A percentile compares a stretch with the other conserved stretches of the same genome.
Evolutionary conservation across 2,113 vertebrate species (phyloP).

Genomic region (Thoracochromis brauschi): DNA sequence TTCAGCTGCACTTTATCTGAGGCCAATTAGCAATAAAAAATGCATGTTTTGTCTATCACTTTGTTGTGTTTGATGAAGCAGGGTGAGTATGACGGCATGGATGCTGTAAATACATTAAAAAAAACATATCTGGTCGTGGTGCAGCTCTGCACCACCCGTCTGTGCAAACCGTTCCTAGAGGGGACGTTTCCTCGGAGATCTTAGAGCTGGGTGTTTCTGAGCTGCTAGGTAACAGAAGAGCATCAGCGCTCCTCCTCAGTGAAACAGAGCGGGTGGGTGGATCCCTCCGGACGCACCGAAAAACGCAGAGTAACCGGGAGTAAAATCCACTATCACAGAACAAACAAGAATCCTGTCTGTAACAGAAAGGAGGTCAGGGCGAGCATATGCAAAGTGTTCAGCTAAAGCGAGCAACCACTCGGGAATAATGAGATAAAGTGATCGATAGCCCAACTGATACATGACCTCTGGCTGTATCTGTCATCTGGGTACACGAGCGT

Average conservation of each 20-base stretch:
- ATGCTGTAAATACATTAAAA: background rate
- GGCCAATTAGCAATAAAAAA: background rate
- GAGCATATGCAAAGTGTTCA: background rate
- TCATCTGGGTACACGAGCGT: background rate
- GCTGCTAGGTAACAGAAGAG: slow-evolving; percentile 38
- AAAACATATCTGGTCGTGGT: background rate
- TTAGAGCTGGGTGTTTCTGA: background rate
- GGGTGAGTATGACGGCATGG: background rate
- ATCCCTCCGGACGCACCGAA: background rate
- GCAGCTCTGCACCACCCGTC: background rate
- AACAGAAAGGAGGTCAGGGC: background rate
- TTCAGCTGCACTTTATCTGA: background rate
- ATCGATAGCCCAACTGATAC: background rate
- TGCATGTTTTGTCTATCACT: background rate
- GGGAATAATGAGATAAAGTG: background rate
- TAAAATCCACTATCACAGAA: background rate
- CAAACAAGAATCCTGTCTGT: background rate
- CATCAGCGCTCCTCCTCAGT: background rate
- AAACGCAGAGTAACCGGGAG: background rate
- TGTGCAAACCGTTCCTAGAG: background rate
- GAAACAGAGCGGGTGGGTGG: background rate
- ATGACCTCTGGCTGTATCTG: background rate
- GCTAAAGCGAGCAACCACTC: background rate
- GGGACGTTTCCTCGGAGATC: background rate
- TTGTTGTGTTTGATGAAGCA: background rate